These are phyloP conservation scores for Thereva unica DNA, from an alignment of 2,888 invertebrate species.

Conservation along the genomic window DNA sequence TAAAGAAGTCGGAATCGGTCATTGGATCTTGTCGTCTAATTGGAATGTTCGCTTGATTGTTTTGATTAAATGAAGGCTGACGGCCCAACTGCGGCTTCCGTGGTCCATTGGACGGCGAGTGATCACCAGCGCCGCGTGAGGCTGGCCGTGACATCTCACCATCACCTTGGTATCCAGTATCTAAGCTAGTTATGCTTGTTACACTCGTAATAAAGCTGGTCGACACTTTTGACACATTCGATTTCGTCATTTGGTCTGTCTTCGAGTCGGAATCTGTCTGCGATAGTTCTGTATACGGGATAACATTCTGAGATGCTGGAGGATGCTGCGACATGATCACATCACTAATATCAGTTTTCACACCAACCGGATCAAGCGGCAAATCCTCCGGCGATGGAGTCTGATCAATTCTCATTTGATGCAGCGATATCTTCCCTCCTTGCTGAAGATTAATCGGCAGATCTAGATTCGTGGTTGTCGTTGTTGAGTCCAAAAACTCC, in stretches of 20 bases:
- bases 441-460: conserved; percentile 62
- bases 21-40: conserved; percentile 78
- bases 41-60: conserved; percentile 61
- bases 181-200: conserved; percentile 88
- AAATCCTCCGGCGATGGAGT: conserved; percentile 86
- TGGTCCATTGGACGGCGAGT: conserved; percentile 66
- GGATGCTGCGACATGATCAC: conserved; percentile 56
- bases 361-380: conserved; percentile 75
- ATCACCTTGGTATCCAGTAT: conserved; percentile 93
- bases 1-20: conserved; percentile 91
- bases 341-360: conserved; percentile 64
- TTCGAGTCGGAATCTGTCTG: conserved; percentile 64
- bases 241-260: conserved; percentile 64
- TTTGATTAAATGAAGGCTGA: conserved; percentile 58
- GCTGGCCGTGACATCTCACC: conserved; percentile 88
- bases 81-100: conserved; percentile 55
- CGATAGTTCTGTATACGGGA: conserved; percentile 59
- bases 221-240: conserved; percentile 68
- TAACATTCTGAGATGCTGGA: conserved; percentile 38
- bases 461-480: conserved; percentile 64
- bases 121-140: conserved; percentile 76
- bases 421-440: conserved; percentile 54
- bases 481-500: conserved; percentile 66
- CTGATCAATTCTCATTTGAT: conserved; percentile 67
- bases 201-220: conserved; percentile 84